Percentiles rank a stretch among this genome's conserved stretches.
Evolutionary conservation across 2,113 vertebrate species (phyloP).

Genomic region (Protomyctophum bolini): DNA sequence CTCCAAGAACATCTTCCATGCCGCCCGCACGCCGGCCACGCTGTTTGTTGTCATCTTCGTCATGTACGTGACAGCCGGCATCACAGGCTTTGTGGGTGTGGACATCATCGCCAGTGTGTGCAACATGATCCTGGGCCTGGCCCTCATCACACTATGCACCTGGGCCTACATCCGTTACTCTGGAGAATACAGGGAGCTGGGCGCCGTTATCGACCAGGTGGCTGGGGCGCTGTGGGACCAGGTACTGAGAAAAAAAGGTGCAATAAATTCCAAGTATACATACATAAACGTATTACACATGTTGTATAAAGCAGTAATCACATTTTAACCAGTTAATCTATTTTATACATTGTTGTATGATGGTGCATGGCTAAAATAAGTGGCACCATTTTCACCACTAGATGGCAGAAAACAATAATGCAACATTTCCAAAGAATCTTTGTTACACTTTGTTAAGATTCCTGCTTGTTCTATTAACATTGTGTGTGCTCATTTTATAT

Average conservation of each 20-base stretch:
- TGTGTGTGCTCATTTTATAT: constrained; percentile 35
- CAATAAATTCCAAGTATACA: too few species aligned
- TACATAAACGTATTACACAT: too few species aligned
- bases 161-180: constrained; percentile 99
- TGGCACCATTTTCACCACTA: constrained; percentile 32
- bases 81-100: constrained; percentile 95
- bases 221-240: constrained; percentile 98
- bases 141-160: constrained; percentile 96
- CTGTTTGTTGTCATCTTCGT: constrained; percentile 99
- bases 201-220: constrained; percentile 98
- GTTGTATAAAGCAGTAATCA: too few species aligned
- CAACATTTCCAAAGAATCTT: not conserved
- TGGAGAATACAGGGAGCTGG: constrained; percentile 96
- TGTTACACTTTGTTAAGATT: not conserved
- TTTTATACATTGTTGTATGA: too few species aligned
- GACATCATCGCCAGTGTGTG: constrained; percentile 98
- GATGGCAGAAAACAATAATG: constrained; percentile 28
- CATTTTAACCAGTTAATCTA: too few species aligned
- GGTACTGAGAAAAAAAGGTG: constrained; percentile 71
- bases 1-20: constrained; percentile 99
- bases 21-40: constrained; percentile 95
- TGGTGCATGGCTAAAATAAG: too few species aligned
- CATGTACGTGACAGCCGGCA: constrained; percentile 93
- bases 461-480: not conserved
- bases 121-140: constrained; percentile 98